A percentile compares a stretch with the other conserved stretches of the same genome.
These are phyloP conservation scores for Fragum whitleyi DNA, from an alignment of 2,888 invertebrate genomes.

Conservation along the genomic window DNA sequence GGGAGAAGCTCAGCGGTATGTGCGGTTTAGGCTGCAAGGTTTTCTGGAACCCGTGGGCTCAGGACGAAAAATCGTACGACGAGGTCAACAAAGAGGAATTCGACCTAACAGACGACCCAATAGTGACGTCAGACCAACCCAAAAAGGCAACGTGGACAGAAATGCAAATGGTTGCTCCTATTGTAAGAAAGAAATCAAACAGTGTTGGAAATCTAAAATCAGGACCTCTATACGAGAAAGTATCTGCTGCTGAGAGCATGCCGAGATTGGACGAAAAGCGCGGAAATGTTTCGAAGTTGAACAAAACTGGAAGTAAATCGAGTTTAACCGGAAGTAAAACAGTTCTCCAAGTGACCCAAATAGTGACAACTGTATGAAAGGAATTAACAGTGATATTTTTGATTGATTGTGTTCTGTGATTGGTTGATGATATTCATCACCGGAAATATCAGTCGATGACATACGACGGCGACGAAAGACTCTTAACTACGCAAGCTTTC, in stretches of 20 bases:
- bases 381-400: background rate
- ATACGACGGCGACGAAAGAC: too few relatives aligned
- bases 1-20: slow-evolving; percentile 52
- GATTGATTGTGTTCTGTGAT: slow-evolving; percentile 14
- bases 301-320: slow-evolving; percentile 45
- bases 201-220: slow-evolving; percentile 42
- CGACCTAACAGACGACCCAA: slow-evolving; percentile 24
- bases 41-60: slow-evolving; percentile 50
- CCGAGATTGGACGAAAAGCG: slow-evolving; percentile 42
- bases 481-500: too few relatives aligned
- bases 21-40: slow-evolving; percentile 61
- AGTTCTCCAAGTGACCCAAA: slow-evolving; percentile 39
- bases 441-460: too few relatives aligned
- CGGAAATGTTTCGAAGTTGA: slow-evolving; percentile 32
- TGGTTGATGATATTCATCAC: background rate
- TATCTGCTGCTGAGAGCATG: slow-evolving; percentile 37
- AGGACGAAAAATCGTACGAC: slow-evolving; percentile 48
- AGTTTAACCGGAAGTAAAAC: slow-evolving; percentile 42
- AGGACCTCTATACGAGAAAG: slow-evolving; percentile 40
- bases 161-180: slow-evolving; percentile 47
- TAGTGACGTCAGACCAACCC: slow-evolving; percentile 49
- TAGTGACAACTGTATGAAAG: slow-evolving; percentile 60
- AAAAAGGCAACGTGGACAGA: slow-evolving; percentile 61
- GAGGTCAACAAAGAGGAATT: slow-evolving; percentile 49
- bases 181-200: slow-evolving; percentile 59